Percentiles rank a stretch among this genome's conserved stretches.
Conservation (phyloP, 2,888 invertebrate species). For the Archips crataeganus region DNA sequence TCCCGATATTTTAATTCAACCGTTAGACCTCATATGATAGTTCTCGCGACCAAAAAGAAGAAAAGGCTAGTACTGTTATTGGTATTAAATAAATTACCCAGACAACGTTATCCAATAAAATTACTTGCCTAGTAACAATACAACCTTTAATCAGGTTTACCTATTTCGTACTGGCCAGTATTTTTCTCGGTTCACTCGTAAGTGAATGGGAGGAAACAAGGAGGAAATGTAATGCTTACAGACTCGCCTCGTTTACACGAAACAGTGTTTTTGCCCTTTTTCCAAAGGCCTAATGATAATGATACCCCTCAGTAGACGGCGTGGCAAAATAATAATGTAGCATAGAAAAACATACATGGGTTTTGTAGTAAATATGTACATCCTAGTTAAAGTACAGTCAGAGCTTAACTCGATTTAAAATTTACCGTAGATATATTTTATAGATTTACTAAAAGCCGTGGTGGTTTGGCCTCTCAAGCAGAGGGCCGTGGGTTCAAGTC, state of each 20-base stretch:
- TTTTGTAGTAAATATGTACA: background rate
- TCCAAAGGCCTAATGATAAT: constrained; percentile 9
- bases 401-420: too few relatives aligned
- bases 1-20: too few relatives aligned
- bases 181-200: constrained; percentile 2
- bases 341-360: background rate
- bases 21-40: too few relatives aligned
- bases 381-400: background rate
- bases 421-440: too few relatives aligned
- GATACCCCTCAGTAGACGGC: background rate
- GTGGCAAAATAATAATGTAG: background rate
- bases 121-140: too few relatives aligned
- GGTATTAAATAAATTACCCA: too few relatives aligned
- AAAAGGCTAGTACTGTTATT: too few relatives aligned
- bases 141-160: background rate
- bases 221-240: constrained; percentile 5
- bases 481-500: too few relatives aligned
- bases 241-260: background rate
- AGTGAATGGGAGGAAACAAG: constrained; percentile 14
- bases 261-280: constrained; percentile 11
- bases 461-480: too few relatives aligned
- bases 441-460: too few relatives aligned
- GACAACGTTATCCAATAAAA: too few relatives aligned
- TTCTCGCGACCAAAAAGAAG: too few relatives aligned
- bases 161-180: background rate